These are phyloP conservation scores for Nyctibius bracteatus DNA, from an alignment of 2,113 vertebrate species.

Conservation along the genomic window DNA sequence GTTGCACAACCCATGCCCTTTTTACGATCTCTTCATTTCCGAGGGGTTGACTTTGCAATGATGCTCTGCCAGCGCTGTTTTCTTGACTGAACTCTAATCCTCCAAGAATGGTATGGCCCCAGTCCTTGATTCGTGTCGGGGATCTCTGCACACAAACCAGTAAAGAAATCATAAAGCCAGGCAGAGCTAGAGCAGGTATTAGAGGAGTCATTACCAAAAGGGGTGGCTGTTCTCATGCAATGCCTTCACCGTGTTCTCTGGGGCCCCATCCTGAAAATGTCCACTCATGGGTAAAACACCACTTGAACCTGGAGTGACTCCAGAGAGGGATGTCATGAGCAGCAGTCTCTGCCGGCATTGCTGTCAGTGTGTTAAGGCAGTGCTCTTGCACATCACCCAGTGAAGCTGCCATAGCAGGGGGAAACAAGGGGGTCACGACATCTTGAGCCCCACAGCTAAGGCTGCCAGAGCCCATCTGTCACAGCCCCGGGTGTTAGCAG, in stretches of 20 bases:
- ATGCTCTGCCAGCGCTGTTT: rapidly evolving
- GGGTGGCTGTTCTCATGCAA: neutral
- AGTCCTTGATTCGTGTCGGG: rapidly evolving
- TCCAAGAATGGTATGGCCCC: rapidly evolving
- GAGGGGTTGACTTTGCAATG: neutral
- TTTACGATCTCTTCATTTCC: neutral
- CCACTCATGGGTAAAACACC: neutral
- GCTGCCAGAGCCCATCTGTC: neutral
- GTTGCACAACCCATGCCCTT: neutral
- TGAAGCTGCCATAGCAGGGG: neutral
- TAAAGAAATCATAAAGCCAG: neutral
- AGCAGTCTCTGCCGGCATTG: neutral
- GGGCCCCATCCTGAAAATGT: rapidly evolving
- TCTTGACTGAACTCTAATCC: neutral
- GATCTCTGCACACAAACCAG: neutral
- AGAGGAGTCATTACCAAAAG: neutral
- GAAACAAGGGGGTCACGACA: neutral
- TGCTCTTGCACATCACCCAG: neutral
- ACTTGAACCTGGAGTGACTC: neutral
- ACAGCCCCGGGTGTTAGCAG: neutral
- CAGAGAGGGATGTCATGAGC: neutral
- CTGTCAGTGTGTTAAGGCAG: neutral
- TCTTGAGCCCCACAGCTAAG: neutral
- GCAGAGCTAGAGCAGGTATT: neutral
- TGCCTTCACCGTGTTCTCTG: neutral